Conservation (phyloP, 2,888 invertebrate genomes). For the Drosophila pullipes region DNA sequence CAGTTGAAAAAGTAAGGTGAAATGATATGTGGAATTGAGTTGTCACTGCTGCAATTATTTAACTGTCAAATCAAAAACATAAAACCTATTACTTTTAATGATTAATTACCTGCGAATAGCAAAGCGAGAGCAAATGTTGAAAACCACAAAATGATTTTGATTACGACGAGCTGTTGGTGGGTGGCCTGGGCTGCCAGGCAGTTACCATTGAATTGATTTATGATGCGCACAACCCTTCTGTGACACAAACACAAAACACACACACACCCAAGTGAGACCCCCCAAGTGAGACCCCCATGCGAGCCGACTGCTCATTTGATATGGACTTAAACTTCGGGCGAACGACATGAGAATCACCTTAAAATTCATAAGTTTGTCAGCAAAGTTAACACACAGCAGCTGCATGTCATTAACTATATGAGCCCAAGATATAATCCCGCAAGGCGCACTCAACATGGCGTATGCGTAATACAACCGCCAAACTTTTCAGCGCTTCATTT, state of each 20-base stretch:
- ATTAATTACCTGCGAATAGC: constrained; percentile 64
- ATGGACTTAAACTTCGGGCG: constrained; percentile 39
- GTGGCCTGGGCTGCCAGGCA: constrained; percentile 18
- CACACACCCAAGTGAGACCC: neutral
- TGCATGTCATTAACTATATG: constrained; percentile 76
- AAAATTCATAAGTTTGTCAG: constrained; percentile 77
- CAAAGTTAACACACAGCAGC: constrained; percentile 53
- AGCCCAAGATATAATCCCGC: constrained; percentile 47
- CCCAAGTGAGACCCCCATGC: constrained; percentile 15
- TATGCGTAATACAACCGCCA: constrained; percentile 58
- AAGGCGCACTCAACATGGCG: constrained; percentile 56
- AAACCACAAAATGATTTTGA: constrained; percentile 78
- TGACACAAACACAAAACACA: constrained; percentile 8
- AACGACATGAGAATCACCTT: constrained; percentile 71
- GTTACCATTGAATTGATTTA: constrained; percentile 63
- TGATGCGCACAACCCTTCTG: constrained; percentile 65
- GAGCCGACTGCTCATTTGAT: constrained; percentile 25
- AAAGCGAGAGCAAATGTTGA: constrained; percentile 52
- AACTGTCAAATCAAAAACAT: constrained; percentile 77
- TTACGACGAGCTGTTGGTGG: constrained; percentile 42
- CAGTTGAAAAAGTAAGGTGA: constrained; percentile 5
- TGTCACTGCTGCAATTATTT: constrained; percentile 80
- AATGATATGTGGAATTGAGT: constrained; percentile 45
- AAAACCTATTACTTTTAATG: constrained; percentile 78
- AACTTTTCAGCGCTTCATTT: constrained; percentile 75